Conservation (phyloP, 2,113 vertebrate genomes). For the Onychostruthus taczanowskii region DNA sequence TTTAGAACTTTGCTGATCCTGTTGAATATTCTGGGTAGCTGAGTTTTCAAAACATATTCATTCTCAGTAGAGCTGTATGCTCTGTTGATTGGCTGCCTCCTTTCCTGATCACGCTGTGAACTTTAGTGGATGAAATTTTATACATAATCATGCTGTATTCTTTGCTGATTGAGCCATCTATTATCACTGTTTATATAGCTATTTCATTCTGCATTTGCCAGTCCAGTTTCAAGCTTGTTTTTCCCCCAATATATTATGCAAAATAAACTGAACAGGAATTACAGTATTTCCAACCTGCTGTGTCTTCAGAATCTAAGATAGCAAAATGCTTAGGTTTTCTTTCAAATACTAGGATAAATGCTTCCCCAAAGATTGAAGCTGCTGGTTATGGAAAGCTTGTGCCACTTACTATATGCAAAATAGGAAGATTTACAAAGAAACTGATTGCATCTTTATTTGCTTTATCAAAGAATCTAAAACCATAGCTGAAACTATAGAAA, state of each 20-base stretch:
- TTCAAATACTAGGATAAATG: constrained; percentile 64
- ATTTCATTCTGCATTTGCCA: constrained; percentile 38
- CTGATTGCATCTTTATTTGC: constrained; percentile 76
- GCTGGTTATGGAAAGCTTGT: constrained; percentile 54
- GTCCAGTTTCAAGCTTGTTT: constrained; percentile 63
- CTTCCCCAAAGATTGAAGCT: constrained; percentile 54
- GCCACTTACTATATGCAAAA: constrained; percentile 70
- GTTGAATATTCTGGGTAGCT: constrained; percentile 37
- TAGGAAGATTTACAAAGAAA: constrained; percentile 69
- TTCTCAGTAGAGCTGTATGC: constrained; percentile 17
- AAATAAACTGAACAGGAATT: constrained; percentile 69
- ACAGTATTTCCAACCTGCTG: constrained; percentile 70
- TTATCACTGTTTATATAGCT: constrained; percentile 52
- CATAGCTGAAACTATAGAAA: constrained; percentile 65
- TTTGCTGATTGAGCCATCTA: constrained; percentile 63
- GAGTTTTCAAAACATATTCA: constrained; percentile 64
- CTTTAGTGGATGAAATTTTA: constrained; percentile 69
- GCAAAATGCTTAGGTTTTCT: constrained; percentile 67
- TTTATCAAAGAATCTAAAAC: constrained; percentile 66
- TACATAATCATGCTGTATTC: constrained; percentile 69
- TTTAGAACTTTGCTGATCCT: constrained; percentile 51
- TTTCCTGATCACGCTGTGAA: constrained; percentile 63
- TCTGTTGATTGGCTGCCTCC: constrained; percentile 37
- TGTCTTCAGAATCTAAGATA: constrained; percentile 67
- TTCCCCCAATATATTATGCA: constrained; percentile 66